A percentile compares a stretch with the other conserved stretches of the same genome.
Evolutionary conservation across 2,888 invertebrate genomes (phyloP).

Genomic region (Sialis lutaria): DNA sequence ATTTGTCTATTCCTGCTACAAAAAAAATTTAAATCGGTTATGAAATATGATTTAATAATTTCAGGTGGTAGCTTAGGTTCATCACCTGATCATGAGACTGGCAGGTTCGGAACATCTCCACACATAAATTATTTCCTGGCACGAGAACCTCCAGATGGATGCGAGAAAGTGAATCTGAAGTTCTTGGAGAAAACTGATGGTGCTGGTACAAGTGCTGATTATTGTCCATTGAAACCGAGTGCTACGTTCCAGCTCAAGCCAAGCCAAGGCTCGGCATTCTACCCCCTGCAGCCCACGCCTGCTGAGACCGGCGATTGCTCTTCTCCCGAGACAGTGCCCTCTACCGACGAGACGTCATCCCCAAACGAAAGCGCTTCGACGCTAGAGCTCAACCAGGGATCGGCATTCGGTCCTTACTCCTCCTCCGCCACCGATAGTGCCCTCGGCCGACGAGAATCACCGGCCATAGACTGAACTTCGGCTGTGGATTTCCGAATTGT

Average conservation of each 20-base stretch:
- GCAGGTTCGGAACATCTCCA: slow-evolving; percentile 60
- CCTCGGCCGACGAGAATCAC: no score
- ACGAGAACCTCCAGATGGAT: slow-evolving; percentile 77
- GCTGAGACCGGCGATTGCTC: slow-evolving; percentile 14
- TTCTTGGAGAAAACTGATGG: slow-evolving; percentile 31
- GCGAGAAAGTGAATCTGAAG: slow-evolving; percentile 66
- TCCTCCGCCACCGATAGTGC: background rate
- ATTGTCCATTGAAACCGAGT: slow-evolving; percentile 35
- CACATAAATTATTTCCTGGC: slow-evolving; percentile 73
- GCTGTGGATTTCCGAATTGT: no score
- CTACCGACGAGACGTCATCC: slow-evolving; percentile 18
- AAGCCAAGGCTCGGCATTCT: slow-evolving; percentile 66
- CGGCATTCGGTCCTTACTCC: background rate
- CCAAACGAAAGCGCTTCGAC: slow-evolving; percentile 13
- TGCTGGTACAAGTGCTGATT: slow-evolving; percentile 7
- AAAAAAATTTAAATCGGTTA: no score
- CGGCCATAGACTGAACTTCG: no score
- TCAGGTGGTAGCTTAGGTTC: slow-evolving; percentile 59
- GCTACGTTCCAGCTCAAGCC: slow-evolving; percentile 61
- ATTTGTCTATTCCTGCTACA: no score
- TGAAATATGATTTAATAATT: slow-evolving; percentile 12
- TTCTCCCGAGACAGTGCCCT: slow-evolving; percentile 16
- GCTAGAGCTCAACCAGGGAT: slow-evolving; percentile 1
- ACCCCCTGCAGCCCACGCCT: slow-evolving; percentile 39
- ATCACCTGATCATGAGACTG: slow-evolving; percentile 55